Evolutionary conservation across 1,140 invertebrate genomes (phyloP).

Genomic region (Pollicipes pollicipes): DNA sequence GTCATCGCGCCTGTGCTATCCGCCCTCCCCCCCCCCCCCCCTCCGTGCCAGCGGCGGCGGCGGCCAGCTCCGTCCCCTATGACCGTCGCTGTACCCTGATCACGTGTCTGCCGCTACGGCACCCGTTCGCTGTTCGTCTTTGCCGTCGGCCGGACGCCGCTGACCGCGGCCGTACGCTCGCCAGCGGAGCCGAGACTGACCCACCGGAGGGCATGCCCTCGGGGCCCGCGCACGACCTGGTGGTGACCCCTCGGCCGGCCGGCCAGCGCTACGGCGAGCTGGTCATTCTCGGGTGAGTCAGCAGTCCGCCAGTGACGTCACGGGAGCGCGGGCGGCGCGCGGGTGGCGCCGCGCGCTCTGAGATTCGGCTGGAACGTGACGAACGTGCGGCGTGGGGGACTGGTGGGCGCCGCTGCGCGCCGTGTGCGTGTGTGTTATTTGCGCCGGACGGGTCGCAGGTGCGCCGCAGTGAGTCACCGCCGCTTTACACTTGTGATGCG

Average conservation of each 20-base stretch:
- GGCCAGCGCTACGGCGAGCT: slow-evolving; percentile 61
- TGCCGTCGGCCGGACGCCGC: too few species aligned
- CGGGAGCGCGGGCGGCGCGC: slow-evolving; percentile 6
- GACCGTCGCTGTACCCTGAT: neutral
- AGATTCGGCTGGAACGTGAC: neutral
- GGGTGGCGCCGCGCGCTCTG: neutral
- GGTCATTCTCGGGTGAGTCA: slow-evolving; percentile 75
- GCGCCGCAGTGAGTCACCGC: too few species aligned
- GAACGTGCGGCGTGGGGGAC: neutral
- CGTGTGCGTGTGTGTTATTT: slow-evolving; percentile 1
- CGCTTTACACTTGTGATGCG: too few species aligned
- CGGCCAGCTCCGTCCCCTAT: neutral
- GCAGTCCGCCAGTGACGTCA: slow-evolving; percentile 2
- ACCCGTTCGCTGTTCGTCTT: too few species aligned
- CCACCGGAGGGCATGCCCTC: neutral
- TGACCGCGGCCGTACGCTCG: too few species aligned
- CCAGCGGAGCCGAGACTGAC: neutral
- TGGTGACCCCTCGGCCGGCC: neutral
- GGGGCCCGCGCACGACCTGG: neutral
- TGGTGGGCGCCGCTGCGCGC: too few species aligned
- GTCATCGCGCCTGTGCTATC: too few species aligned
- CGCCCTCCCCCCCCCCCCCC: too few species aligned
- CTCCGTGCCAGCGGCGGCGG: neutral
- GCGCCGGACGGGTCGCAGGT: too few species aligned
- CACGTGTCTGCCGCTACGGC: too few species aligned